Conservation (phyloP, 2,797 vertebrate species). For the Pterois miles region DNA sequence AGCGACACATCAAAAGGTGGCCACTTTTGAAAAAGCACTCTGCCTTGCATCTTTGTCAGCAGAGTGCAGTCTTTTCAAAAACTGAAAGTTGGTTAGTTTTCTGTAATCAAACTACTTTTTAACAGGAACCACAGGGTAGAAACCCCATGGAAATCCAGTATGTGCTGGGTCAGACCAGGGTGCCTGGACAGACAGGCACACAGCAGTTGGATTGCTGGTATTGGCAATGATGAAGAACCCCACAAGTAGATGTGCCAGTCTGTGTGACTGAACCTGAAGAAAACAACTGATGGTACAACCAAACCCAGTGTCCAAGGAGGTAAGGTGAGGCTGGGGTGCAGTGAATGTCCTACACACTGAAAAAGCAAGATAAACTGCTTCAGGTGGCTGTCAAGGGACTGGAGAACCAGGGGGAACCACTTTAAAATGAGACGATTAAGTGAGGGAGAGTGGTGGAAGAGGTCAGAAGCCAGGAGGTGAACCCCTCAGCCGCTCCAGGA, state of each 20-base stretch:
- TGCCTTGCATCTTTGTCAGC: background rate
- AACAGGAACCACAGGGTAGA: background rate
- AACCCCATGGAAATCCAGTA: background rate
- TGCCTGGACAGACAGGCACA: background rate
- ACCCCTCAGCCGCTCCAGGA: background rate
- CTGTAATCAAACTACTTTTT: background rate
- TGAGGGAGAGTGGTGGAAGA: background rate
- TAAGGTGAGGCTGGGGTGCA: background rate
- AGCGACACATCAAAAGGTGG: background rate
- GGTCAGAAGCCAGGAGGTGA: background rate
- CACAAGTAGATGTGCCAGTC: background rate
- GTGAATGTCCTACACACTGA: background rate
- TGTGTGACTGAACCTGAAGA: background rate
- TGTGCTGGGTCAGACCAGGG: background rate
- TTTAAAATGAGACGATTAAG: background rate
- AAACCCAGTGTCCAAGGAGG: background rate
- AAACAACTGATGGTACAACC: background rate
- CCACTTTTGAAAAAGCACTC: constrained; percentile 3
- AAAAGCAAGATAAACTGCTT: background rate
- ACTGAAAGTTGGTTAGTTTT: background rate
- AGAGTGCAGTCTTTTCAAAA: background rate
- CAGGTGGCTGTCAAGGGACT: background rate
- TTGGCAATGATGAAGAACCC: background rate
- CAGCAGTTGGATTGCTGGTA: background rate
- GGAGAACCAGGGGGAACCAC: background rate